Base-by-base conservation (phyloP, 2,113 vertebrate species). In the Oceanodroma tethys region DNA sequence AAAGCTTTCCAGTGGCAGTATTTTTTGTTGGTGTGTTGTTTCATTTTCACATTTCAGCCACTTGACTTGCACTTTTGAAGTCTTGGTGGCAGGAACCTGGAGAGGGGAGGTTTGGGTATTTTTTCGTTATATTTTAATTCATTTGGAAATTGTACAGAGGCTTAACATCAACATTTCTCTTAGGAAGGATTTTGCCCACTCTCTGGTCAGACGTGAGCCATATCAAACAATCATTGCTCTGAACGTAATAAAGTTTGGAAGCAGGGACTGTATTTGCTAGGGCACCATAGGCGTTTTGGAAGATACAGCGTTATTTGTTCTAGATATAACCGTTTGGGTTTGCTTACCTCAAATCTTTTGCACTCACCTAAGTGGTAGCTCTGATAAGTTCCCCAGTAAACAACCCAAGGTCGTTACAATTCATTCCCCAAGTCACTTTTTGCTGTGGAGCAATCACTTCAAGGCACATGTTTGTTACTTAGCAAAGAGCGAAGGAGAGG, bases 341-440 rank as follows among this genome's bases (percentile, higher is more conserved):
- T 91, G 75, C 78, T 86, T 80, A 48, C 78, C 90, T 91, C 80
- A 47, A 6, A 47, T 56, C 67, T 32, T 82, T 48, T 93, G 68
- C 60, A 2, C 81, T 73, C 1, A 0, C 40, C 62, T 65, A 58
- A 90, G 86, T 58, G 81, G 83, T 72, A 52, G 50, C 78, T 90
- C 63, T 73, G 92, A 45, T 86, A 47, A 95, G 70, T 71, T 87
- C 82, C 75, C n/a, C 26, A 3, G 83, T 45, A 87, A 93, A 89
- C 73, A 95, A 83, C 5, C 1, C 88, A 87, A 93, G 92, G 93
- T 97, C 92, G 66, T 34, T 88, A 91, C 74, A 56, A 58, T 94
- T 86, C 72, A 36, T 95, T 63, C 93, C 94, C 16, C 81, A 75
- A 91, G 81, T 23, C 36, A 9, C 71, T 72, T 48, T 84, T 93